These are phyloP conservation scores for Smithornis capensis DNA, from an alignment of 2,113 vertebrate genomes.

Conservation along the genomic window DNA sequence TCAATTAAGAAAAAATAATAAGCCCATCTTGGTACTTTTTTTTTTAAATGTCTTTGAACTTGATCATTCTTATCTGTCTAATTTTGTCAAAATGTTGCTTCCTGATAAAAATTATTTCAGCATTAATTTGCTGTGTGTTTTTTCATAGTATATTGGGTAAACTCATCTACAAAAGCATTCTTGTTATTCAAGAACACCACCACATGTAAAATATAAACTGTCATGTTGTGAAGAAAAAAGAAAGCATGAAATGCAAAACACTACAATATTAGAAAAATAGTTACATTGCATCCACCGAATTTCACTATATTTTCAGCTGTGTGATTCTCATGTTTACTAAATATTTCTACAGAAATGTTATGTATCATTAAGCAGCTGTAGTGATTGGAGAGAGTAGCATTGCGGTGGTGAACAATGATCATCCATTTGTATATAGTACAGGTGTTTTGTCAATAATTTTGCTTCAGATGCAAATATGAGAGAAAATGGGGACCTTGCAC, in stretches of 20 bases:
- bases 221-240: not conserved
- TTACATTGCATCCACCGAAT: not conserved
- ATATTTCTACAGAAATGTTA: not conserved
- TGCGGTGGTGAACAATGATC: not conserved
- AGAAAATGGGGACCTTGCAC: not conserved
- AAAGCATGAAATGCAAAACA: not conserved
- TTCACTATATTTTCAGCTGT: not conserved
- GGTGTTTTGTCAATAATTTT: not conserved
- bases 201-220: not conserved
- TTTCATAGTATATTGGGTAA: not conserved
- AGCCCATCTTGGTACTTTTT: rapidly evolving
- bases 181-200: not conserved
- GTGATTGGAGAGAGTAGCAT: not conserved
- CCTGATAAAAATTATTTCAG: not conserved
- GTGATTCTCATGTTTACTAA: not conserved
- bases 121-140: not conserved
- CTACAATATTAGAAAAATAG: not conserved
- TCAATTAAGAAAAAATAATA: not conserved
- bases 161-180: not conserved
- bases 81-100: not conserved
- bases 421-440: not conserved
- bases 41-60: not conserved
- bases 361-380: not conserved
- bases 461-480: not conserved
- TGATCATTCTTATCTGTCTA: not conserved